These are phyloP conservation scores for Botia kubotai DNA, from an alignment of 2,797 vertebrate species.

Conservation along the genomic window DNA sequence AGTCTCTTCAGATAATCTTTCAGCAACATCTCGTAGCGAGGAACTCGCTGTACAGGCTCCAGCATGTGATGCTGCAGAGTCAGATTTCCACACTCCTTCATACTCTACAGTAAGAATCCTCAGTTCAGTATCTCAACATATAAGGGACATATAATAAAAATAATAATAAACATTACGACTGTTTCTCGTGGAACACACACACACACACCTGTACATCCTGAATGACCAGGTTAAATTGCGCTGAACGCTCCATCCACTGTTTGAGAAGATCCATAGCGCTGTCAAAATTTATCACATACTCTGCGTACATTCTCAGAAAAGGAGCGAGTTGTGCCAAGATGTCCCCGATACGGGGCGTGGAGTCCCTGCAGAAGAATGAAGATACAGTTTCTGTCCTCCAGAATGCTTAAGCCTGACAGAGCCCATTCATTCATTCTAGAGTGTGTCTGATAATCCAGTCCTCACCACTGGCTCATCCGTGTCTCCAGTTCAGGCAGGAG, in stretches of 20 bases:
- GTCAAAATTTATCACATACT: constrained; percentile 88
- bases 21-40: constrained; percentile 88
- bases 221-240: constrained; percentile 81
- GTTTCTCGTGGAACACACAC: background rate
- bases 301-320: constrained; percentile 90
- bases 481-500: constrained; percentile 86
- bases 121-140: background rate
- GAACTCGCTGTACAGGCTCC: constrained; percentile 91
- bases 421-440: background rate
- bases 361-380: constrained; percentile 68
- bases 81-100: constrained; percentile 81
- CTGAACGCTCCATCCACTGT: constrained; percentile 83
- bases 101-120: constrained; percentile 69
- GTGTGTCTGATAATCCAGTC: background rate
- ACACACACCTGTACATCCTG: constrained; percentile 81
- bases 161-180: background rate
- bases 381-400: too few relatives aligned
- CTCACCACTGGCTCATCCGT: constrained; percentile 86
- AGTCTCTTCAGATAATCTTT: constrained; percentile 86
- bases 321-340: constrained; percentile 87
- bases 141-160: background rate
- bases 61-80: constrained; percentile 97
- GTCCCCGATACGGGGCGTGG: constrained; percentile 81
- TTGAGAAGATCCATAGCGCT: constrained; percentile 84
- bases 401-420: too few relatives aligned